Conservation (phyloP, 2,888 invertebrate species). For the Thyatira batis region DNA sequence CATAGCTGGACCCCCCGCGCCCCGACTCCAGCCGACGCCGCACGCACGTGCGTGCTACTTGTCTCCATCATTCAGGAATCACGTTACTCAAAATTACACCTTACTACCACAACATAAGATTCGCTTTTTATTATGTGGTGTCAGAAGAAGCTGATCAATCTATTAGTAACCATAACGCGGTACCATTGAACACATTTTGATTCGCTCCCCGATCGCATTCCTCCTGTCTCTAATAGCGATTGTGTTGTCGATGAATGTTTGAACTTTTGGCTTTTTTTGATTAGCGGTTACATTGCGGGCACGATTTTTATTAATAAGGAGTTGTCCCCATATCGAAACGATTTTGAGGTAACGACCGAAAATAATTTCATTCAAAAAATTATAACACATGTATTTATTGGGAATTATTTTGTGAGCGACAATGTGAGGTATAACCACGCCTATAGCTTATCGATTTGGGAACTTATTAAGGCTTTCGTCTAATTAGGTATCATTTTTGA, state of each 20-base stretch:
- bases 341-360: neutral
- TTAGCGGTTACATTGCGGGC: conserved; percentile 68
- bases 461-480: too few relatives aligned
- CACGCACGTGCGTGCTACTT: conserved; percentile 78
- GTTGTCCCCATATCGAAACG: conserved; percentile 28
- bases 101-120: conserved; percentile 51
- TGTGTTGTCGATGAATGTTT: conserved; percentile 69
- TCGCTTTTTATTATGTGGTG: conserved; percentile 35
- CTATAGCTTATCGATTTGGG: too few relatives aligned
- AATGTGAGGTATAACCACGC: too few relatives aligned
- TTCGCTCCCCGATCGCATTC: conserved; percentile 58
- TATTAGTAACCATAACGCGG: conserved; percentile 69
- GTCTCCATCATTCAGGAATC: conserved; percentile 50
- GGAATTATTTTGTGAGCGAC: too few relatives aligned
- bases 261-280: conserved; percentile 78
- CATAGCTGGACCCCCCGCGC: conserved; percentile 47
- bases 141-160: conserved; percentile 51
- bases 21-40: conserved; percentile 34
- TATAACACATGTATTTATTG: neutral
- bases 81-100: conserved; percentile 50
- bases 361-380: neutral
- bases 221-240: conserved; percentile 56
- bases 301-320: conserved; percentile 57
- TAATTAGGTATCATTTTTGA: too few relatives aligned
- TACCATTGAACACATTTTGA: conserved; percentile 69